Conservation (phyloP, 2,888 invertebrate species). For the Camponotus fellah region DNA sequence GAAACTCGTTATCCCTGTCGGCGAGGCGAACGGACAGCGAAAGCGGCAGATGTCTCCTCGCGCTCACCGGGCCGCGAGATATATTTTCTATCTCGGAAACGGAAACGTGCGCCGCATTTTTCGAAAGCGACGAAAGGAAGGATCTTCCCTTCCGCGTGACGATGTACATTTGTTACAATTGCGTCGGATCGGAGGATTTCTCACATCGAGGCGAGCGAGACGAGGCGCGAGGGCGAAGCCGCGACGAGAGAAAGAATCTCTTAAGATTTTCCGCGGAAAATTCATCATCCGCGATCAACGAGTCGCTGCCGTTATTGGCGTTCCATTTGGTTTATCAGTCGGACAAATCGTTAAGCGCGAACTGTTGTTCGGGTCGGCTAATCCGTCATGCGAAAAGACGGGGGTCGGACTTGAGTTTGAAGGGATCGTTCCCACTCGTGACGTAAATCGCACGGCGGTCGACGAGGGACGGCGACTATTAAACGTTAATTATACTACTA, state of each 20-base stretch:
- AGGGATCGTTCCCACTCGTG: neutral
- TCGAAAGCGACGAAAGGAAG: conserved; percentile 15
- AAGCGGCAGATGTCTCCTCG: conserved; percentile 61
- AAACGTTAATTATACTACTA: conserved; percentile 80
- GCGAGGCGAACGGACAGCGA: conserved; percentile 58
- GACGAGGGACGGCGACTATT: conserved; percentile 59
- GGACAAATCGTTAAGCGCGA: conserved; percentile 27
- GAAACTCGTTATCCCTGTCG: conserved; percentile 62
- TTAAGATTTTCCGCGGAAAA: neutral
- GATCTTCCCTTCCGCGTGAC: conserved; percentile 15
- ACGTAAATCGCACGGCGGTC: conserved; percentile 50
- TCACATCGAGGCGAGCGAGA: conserved; percentile 1
- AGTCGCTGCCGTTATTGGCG: neutral
- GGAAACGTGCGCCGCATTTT: conserved; percentile 56
- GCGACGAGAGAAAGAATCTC: neutral
- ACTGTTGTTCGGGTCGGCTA: conserved; percentile 21
- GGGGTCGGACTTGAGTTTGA: neutral
- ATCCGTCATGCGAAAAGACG: conserved; percentile 31
- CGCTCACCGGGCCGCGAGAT: conserved; percentile 46
- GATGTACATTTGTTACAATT: conserved; percentile 42
- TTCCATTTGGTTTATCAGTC: neutral
- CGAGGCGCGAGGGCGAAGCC: neutral
- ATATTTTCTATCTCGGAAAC: conserved; percentile 65
- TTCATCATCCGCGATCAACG: neutral
- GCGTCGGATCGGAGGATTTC: conserved; percentile 3